These are phyloP conservation scores for Palythoa caribaeorum DNA, from an alignment of 92 coral and sea anemone species.

Conservation along the genomic window DNA sequence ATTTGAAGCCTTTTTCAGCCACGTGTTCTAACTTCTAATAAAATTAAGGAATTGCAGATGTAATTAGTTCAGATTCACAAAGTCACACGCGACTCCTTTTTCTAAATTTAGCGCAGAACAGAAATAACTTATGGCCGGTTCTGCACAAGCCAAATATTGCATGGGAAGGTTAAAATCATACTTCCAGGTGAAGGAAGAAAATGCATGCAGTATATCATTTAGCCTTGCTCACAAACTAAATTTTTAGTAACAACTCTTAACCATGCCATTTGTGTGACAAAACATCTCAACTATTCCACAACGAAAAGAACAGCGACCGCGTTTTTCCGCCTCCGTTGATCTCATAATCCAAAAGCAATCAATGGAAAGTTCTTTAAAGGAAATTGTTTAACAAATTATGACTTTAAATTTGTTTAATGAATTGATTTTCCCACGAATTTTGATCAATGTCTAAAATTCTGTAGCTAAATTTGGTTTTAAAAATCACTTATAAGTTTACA, in stretches of 20 bases:
- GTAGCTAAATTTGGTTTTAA: background rate
- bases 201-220: background rate
- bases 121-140: background rate
- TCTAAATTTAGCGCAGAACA: conserved; percentile 3
- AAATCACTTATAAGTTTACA: background rate
- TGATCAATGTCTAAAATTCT: background rate
- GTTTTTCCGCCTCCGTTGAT: background rate
- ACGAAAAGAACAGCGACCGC: background rate
- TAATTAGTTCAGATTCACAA: background rate
- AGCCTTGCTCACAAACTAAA: too few species aligned
- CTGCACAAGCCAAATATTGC: background rate
- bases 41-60: background rate
- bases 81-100: background rate
- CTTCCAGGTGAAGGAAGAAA: background rate
- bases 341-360: background rate
- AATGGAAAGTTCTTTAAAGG: background rate
- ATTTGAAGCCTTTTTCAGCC: too few species aligned
- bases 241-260: too few species aligned
- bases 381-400: background rate
- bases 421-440: background rate
- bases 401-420: background rate
- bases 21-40: too few species aligned
- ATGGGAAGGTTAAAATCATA: background rate
- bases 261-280: background rate
- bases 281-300: background rate